A percentile compares a stretch with the other conserved stretches of the same genome.
These are phyloP conservation scores for Hystrix brachyura DNA, from an alignment of 2,113 vertebrate genomes.

Conservation along the genomic window DNA sequence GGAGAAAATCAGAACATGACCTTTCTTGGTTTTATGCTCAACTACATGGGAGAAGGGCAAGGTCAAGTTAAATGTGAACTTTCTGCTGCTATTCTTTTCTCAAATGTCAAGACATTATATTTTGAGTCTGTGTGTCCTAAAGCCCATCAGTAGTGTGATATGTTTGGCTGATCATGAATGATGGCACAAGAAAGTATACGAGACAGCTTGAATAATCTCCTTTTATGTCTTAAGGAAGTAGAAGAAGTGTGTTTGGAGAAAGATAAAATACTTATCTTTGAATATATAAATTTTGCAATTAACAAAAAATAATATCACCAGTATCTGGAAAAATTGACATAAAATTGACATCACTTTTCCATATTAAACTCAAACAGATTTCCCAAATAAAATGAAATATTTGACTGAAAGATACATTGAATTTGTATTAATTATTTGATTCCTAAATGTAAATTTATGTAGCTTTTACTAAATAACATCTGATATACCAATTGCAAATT, in stretches of 20 bases:
- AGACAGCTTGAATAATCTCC: background rate
- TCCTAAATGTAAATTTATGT: background rate
- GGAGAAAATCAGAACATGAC: background rate
- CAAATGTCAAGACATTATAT: background rate
- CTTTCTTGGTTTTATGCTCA: background rate
- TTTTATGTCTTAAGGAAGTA: background rate
- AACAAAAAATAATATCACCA: background rate
- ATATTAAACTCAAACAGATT: background rate
- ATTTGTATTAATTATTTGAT: conserved; percentile 31
- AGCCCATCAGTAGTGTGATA: background rate
- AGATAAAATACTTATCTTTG: conserved; percentile 27
- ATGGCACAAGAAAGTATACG: background rate
- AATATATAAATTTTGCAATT: background rate
- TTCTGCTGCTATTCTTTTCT: background rate
- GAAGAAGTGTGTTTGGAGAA: background rate
- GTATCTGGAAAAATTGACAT: background rate
- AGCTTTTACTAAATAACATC: background rate
- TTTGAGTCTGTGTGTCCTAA: background rate
- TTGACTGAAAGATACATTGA: background rate
- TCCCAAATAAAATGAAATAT: conserved; percentile 47
- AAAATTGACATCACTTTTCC: background rate
- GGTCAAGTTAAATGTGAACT: background rate
- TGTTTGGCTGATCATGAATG: background rate
- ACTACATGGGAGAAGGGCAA: background rate
- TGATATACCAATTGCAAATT: background rate